Evolutionary conservation across 2,888 invertebrate species (phyloP), one percentile per base, ranked within the genome.

Genomic region (Phytoseiulus persimilis): DNA sequence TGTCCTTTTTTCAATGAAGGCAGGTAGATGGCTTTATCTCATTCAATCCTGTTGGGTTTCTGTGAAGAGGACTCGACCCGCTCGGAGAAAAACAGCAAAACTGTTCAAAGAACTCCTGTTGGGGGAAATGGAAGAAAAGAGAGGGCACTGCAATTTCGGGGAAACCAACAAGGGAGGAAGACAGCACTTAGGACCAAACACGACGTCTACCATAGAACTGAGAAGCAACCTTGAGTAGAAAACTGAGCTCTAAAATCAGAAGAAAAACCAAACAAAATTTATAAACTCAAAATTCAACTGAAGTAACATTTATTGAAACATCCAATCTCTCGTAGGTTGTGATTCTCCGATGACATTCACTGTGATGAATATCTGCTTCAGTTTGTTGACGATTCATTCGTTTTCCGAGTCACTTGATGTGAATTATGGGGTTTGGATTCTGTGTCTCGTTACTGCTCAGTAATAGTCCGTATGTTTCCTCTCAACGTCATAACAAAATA

Each of bases 401-500:
- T 39, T 39, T 39, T 65, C 11, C 65, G 65, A 65, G 65, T 65
- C 65, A 65, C 5, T 65, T 65, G 65, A 65, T 65, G 65, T 65
- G 65, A 65, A 65, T 14, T 65, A 65, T 65, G 5, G 65, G 28
- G 18, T 65, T 65, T 65, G 39, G 39, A 39, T 28, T 65, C 11
- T 65, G 28, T 65, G 65, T 65, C 28, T 39, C 39, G 39, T 39
- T 39, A 39, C 39, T 65, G 23, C 65, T 65, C 65, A 65, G 28
- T 65, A 65, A 65, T 65, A 65, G 14, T 65, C 65, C 65, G 65
- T 65, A 65, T 23, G 65, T 65, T 65, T 87, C 33, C 45, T 31
- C 87, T 87, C 33, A 87, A 87, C 87, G 28, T 45, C 87, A 45
- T 87, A 87, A 87, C 87, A 87, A 87, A 87, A 87, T 87, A 87